Base-by-base conservation (phyloP, 2,113 vertebrate genomes). In the Cyprinus carpio region DNA sequence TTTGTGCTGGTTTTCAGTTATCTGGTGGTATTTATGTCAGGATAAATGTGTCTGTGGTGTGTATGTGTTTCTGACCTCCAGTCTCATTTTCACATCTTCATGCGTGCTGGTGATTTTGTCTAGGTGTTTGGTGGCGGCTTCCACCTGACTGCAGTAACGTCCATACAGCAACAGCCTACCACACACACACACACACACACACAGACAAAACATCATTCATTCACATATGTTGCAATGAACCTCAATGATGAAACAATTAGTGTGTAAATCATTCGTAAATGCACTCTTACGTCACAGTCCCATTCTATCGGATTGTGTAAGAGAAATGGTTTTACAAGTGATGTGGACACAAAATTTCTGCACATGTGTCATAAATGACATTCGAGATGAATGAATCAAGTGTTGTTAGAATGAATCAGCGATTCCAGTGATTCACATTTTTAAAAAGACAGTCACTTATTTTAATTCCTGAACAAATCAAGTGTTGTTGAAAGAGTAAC, bases 121-220 rank as follows among this genome's bases (percentile, higher is more conserved):
- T 20, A 98, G 90, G 84, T 95, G 94, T 89, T 96, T 97, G 4
- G 95, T 94, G 0, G 97, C 96, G 0, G 94, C 90, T 85, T 98
- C 97, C 87, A 98, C 96, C 88, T 97, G 96, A 86, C 97, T 98
- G 62, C 97, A 98, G 90, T 98, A 98, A 13, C 90, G 94, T 0
- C 97, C 97, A 0, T 98, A 98, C 49, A 96, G 82, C 7, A 98
- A 92, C 67, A 98, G 93, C 91, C 97, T 98, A 87, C 0, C 58
- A 86, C 71, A 80, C 58, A 84, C 54, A 58, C 40, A 75, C 43
- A 10, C 40, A 43, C 40, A 43, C 40, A 43, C 40, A 43, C 82
- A 75, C 29, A 65, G 11, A 65, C 1, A 60, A 60, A 60, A 60
- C 56, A 60, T n/a, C 56, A 20, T 60, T 60, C 23, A 60, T n/a